phyloP scores from a whole-genome alignment of 37 sponge, comb jelly and placozoan species.

The Beroe ovata region DNA sequence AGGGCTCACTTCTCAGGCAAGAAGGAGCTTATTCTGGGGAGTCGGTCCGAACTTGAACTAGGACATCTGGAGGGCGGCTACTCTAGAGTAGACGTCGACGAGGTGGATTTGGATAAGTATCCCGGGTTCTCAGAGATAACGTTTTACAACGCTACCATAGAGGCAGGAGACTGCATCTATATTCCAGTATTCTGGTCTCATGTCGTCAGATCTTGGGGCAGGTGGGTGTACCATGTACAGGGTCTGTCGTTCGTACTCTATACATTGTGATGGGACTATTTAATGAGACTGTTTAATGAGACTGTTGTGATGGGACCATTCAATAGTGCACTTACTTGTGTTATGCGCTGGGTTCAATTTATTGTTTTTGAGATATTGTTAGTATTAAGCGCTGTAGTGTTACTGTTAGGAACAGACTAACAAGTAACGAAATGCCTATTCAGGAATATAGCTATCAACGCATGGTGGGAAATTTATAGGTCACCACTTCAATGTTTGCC shows the following conservation, averaged over 20 bases:
- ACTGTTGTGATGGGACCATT: too few relatives aligned
- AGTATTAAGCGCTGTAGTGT: too few relatives aligned
- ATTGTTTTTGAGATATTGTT: too few relatives aligned
- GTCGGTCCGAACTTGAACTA: not conserved
- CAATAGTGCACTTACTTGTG: too few relatives aligned
- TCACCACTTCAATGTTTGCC: not conserved
- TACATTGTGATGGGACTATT: too few relatives aligned
- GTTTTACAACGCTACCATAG: slow-evolving; percentile 59
- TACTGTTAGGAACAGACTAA: too few relatives aligned
- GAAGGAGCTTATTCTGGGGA: slow-evolving; percentile 54
- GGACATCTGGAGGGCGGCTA: slow-evolving; percentile 33
- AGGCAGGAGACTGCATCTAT: slow-evolving; percentile 51
- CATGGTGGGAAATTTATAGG: slow-evolving; percentile 63
- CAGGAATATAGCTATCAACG: slow-evolving; percentile 53
- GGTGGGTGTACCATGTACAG: not conserved
- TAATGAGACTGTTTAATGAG: too few relatives aligned
- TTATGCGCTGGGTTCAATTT: too few relatives aligned
- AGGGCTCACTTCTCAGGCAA: slow-evolving; percentile 48
- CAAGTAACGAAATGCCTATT: not conserved
- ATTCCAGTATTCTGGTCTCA: slow-evolving; percentile 49
- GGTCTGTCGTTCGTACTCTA: not conserved
- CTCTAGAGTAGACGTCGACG: slow-evolving; percentile 34
- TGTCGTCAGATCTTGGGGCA: slow-evolving; percentile 44
- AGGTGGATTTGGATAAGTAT: slow-evolving; percentile 3
- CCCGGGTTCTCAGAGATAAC: slow-evolving; percentile 36